phyloP scores from a whole-genome alignment of 2,888 invertebrate species.

The Hydriomena furcata region DNA sequence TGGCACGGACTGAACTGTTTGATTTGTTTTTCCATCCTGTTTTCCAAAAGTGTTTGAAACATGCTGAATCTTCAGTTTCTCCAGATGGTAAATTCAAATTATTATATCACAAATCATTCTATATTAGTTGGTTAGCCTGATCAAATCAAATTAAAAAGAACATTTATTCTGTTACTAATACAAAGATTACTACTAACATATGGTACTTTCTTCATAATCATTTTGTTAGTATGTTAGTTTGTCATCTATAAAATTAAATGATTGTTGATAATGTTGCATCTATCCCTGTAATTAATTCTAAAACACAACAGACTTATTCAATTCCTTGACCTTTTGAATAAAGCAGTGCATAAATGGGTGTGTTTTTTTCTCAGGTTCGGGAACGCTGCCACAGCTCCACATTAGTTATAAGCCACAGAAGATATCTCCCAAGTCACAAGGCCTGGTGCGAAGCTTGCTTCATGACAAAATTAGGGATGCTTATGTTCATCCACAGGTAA shows the following conservation, averaged over 20 bases:
- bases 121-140: no score
- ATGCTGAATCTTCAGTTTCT: conserved; percentile 68
- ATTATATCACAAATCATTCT: background rate
- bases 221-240: no score
- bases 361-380: conserved; percentile 66
- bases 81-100: conserved; percentile 61
- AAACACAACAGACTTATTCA: no score
- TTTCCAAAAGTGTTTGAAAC: conserved; percentile 81
- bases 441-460: conserved; percentile 94
- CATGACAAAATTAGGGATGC: conserved; percentile 99
- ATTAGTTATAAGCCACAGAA: conserved; percentile 99
- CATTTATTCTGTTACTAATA: no score
- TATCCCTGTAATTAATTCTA: no score
- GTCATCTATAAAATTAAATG: background rate
- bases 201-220: no score
- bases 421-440: conserved; percentile 98
- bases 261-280: background rate
- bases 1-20: conserved; percentile 80
- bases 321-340: no score
- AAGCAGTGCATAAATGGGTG: background rate
- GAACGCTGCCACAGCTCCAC: conserved; percentile 93
- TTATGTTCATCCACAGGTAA: conserved; percentile 96
- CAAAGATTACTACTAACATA: no score
- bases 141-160: no score
- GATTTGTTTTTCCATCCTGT: conserved; percentile 82